phyloP scores from a whole-genome alignment of 2,888 invertebrate species.

The Papilio gigon region DNA sequence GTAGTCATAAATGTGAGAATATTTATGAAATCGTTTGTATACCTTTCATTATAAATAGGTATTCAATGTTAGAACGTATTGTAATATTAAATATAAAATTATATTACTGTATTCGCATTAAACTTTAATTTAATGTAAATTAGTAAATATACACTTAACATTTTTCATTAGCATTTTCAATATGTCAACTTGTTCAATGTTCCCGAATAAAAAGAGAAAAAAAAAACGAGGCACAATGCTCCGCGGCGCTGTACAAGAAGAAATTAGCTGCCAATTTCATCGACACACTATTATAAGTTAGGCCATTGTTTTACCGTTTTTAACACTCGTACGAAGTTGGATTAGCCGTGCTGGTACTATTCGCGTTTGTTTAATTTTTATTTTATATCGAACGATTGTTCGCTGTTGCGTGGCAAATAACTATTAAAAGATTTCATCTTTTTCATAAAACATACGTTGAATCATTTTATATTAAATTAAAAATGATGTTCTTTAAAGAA shows the following conservation, averaged over 20 bases:
- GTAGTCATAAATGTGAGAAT: slow-evolving; percentile 46
- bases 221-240: slow-evolving; percentile 69
- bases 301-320: slow-evolving; percentile 76
- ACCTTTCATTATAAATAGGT: neutral
- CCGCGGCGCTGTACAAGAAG: slow-evolving; percentile 64
- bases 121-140: slow-evolving; percentile 35
- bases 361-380: slow-evolving; percentile 33
- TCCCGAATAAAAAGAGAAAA: slow-evolving; percentile 60
- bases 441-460: neutral
- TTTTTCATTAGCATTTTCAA: slow-evolving; percentile 28
- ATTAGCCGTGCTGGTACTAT: slow-evolving; percentile 55
- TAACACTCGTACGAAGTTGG: slow-evolving; percentile 67
- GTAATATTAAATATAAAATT: too few species aligned
- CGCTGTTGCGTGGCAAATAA: slow-evolving; percentile 7
- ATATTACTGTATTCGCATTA: too few species aligned
- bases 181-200: slow-evolving; percentile 40
- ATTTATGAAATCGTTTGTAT: neutral
- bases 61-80: too few species aligned
- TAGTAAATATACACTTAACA: neutral
- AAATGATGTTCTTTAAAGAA: neutral
- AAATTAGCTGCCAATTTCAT: slow-evolving; percentile 81
- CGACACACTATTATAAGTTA: slow-evolving; percentile 80
- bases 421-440: neutral
- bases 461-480: neutral
- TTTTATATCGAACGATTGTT: slow-evolving; percentile 31